phyloP scores from a whole-genome alignment of 2,888 invertebrate genomes.

The Rotaria macrura region DNA sequence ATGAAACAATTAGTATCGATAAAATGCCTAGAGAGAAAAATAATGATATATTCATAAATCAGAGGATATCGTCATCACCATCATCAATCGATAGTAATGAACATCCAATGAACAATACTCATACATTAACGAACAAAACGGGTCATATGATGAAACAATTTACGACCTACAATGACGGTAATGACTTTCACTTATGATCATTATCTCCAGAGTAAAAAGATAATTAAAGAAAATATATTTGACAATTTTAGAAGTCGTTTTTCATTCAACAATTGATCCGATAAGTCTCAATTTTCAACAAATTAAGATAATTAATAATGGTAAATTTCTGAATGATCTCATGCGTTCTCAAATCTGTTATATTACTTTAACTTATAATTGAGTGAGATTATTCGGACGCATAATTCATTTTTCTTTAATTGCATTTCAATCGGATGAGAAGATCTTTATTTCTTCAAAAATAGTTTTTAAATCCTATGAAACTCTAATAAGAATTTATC shows the following conservation, averaged over 20 bases:
- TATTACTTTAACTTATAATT: background rate
- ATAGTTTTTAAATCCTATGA: too few species aligned
- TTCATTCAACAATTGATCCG: background rate
- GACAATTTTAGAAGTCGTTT: background rate
- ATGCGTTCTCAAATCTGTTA: background rate
- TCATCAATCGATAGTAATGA: background rate
- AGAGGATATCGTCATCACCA: background rate
- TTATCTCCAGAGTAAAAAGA: background rate
- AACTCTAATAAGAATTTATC: too few species aligned
- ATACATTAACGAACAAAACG: background rate
- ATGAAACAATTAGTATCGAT: background rate
- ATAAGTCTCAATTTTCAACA: background rate
- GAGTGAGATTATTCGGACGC: too few species aligned
- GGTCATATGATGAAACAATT: background rate
- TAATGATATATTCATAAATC: background rate
- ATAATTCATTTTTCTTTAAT: too few species aligned
- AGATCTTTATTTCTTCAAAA: too few species aligned
- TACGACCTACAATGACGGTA: background rate
- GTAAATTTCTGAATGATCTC: background rate
- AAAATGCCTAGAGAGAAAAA: background rate
- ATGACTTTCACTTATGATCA: background rate
- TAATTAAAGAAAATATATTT: too few species aligned
- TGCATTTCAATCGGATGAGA: too few species aligned
- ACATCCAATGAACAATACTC: background rate
- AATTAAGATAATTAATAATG: background rate